Evolutionary conservation across 2,113 vertebrate species (phyloP).

Genomic region (Columba janthina): DNA sequence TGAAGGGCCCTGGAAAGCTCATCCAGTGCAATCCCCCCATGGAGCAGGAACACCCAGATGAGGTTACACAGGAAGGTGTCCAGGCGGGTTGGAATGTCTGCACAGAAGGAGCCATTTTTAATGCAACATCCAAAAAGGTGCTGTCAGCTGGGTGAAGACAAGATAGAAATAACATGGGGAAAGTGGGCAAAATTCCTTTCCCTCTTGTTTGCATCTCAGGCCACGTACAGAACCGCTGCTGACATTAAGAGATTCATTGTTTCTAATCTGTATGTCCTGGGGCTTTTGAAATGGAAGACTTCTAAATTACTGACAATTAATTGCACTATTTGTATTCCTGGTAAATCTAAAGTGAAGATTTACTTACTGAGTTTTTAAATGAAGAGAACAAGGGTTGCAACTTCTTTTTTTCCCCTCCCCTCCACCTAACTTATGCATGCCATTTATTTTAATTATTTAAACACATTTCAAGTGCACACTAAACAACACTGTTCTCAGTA

Average conservation of each 20-base stretch:
- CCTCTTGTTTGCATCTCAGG: background rate
- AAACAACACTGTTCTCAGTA: background rate
- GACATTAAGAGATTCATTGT: background rate
- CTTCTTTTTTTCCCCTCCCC: background rate
- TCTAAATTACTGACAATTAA: constrained; percentile 68
- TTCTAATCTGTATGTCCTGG: background rate
- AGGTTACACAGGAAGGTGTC: no score
- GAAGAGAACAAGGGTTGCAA: background rate
- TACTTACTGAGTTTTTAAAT: constrained; percentile 51
- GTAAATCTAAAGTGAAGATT: constrained; percentile 42
- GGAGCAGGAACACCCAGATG: no score
- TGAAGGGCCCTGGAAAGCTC: no score
- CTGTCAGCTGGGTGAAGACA: background rate
- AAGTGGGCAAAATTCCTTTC: background rate
- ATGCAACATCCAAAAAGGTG: background rate
- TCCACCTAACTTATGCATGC: background rate
- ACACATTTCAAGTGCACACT: background rate
- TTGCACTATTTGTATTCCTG: constrained; percentile 63
- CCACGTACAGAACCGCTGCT: background rate
- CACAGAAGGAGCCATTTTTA: background rate
- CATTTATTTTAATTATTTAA: constrained; percentile 39
- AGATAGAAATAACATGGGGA: background rate
- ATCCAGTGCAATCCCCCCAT: no score
- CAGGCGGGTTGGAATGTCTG: no score
- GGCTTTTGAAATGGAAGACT: constrained; percentile 1